Evolutionary conservation across 2,113 vertebrate species (phyloP), one percentile per base, ranked within the genome.

Genomic region (Desmodus rotundus): DNA sequence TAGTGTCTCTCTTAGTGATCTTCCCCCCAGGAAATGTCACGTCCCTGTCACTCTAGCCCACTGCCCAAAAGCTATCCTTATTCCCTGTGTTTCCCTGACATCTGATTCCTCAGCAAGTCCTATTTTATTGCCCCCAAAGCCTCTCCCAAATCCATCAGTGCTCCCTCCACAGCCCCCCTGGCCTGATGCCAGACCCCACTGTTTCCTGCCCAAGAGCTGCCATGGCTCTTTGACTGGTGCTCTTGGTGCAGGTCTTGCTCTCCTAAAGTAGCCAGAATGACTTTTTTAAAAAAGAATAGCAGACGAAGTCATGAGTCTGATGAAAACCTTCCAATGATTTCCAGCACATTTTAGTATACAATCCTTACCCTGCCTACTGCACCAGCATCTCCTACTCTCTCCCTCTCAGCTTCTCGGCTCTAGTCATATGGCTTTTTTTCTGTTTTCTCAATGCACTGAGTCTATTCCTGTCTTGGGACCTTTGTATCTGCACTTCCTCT

Each of bases 141-240:
- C 11, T 31, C 24, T 47, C 65, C 28, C 67, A 77, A 19, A 26
- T 19, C 83, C 28, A 22, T 4, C 22, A 45, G 14, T 43, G 16
- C 33, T 4, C 26, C 4, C 47, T 67, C 16, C 22, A 4, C 3
- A 41, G 0, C 16, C 28, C 17, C n/a, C 19, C 38, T 2, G 16
- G 16, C 28, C 58, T n/a, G 28, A 54, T 26, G 33, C 43, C 54
- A 61, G 47, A 28, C 4, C 7, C 20, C 38, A 61, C n/a, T 0
- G 6, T 36, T 31, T 17, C 24, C 5, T 76, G 31, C 47, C 82
- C 36, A 9, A 3, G 14, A 36, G 31, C 41, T 58, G 17, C 38
- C 17, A 0, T 26, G 22, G 19, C 28, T 87, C 28, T 33, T n/a
- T 31, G 4, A 13, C 33, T 45, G 45, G 5, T 11, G 2, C 47